Percentiles rank a stretch among this genome's conserved stretches.
Conservation (phyloP, 2,113 vertebrate species). For the Dendrocopos noguchii region DNA sequence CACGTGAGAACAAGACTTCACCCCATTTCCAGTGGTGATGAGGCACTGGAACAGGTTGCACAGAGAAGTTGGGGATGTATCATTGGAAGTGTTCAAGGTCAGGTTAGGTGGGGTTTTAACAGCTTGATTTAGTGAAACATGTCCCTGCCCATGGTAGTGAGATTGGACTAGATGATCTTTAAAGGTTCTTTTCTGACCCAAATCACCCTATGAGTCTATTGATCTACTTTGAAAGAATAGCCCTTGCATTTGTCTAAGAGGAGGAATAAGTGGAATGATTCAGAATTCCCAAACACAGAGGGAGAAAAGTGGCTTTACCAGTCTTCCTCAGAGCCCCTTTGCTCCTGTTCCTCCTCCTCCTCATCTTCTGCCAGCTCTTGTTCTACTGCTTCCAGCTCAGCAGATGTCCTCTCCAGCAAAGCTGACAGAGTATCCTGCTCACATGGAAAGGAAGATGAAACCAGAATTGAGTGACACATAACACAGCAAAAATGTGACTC, state of each 20-base stretch:
- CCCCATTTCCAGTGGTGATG: background rate
- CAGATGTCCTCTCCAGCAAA: slow-evolving; percentile 83
- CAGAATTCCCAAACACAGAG: background rate
- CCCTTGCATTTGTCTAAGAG: background rate
- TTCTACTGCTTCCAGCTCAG: slow-evolving; percentile 83
- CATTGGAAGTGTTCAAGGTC: background rate
- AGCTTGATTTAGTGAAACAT: background rate
- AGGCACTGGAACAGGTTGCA: background rate
- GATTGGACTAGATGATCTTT: background rate
- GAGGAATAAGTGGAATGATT: background rate
- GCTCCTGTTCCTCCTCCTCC: slow-evolving; percentile 65
- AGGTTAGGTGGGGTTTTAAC: background rate
- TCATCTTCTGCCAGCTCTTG: slow-evolving; percentile 81
- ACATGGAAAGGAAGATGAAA: background rate
- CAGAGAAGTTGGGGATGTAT: background rate
- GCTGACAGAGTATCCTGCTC: slow-evolving; percentile 84
- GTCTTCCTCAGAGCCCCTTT: slow-evolving; percentile 62
- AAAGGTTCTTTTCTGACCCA: background rate
- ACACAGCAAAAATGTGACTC: background rate
- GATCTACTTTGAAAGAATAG: background rate
- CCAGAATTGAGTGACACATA: background rate
- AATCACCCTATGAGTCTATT: background rate
- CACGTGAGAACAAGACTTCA: background rate
- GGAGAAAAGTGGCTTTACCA: slow-evolving; percentile 71
- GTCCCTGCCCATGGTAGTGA: background rate